Evolutionary conservation across 2,888 invertebrate genomes (phyloP), one percentile per base, ranked within the genome.

Genomic region (Sympetrum striolatum): DNA sequence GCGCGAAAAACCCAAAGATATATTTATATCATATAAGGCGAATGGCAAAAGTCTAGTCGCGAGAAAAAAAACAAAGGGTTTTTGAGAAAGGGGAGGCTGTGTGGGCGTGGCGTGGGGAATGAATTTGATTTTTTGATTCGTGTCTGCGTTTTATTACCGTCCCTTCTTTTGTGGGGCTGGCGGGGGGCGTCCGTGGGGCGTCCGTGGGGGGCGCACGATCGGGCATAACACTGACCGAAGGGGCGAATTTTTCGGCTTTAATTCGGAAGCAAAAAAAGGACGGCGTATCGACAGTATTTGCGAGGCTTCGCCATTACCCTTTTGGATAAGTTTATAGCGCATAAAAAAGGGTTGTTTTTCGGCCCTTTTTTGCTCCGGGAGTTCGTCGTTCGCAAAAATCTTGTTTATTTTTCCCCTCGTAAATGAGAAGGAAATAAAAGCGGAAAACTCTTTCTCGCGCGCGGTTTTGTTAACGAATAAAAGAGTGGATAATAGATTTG

Each of bases 71-170:
- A 86, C 86, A 82, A 64, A 25, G 22, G n/a, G n/a, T 10, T 73
- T 53, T 18, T 14, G 53, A 86, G 22, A 64, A 86, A 60, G 22
- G 60, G 22, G 64, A 60, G 18, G 58, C 53, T 15, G 60, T 22
- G 86, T 86, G 37, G 86, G 86, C 22, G 60, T 37, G 86, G 60
- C 58, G 35, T 37, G 35, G 60, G 39, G 58, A 58, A 60, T 58
- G 82, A 82, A 82, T 82, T 82, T 58, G 82, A 86, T 86, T 86
- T 86, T 86, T 86, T 86, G 86, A 86, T 86, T 86, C 86, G 86
- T 86, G 86, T 86, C 86, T 86, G 86, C 86, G 86, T 86, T 86
- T 86, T 86, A 86, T 86, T 86, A 64, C 86, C 86, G 58, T 35
- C 82, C 53, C 58, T 82, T 82, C 82, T 35, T 82, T 82, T 82